Percentiles rank a stretch among this genome's conserved stretches.
Evolutionary conservation across 2,797 vertebrate species (phyloP).

Genomic region (Chiroxiphia lanceolata): DNA sequence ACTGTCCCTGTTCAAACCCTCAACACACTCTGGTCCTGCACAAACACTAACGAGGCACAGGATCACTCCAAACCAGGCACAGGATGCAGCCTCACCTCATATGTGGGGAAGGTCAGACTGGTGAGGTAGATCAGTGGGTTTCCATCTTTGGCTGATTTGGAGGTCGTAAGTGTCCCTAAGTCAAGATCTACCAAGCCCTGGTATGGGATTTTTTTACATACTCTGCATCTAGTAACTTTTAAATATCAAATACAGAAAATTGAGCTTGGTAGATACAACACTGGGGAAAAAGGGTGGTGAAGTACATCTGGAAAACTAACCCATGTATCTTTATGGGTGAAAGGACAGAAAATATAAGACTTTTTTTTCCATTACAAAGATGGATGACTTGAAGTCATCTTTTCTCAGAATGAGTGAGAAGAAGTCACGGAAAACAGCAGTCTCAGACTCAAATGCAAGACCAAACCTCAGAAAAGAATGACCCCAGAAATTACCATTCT

Average conservation of each 20-base stretch:
- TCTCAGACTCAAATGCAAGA: neutral
- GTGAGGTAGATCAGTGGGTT: neutral
- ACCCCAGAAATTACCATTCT: neutral
- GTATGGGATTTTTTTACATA: neutral
- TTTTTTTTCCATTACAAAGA: neutral
- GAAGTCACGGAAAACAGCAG: neutral
- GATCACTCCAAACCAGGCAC: neutral
- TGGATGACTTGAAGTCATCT: neutral
- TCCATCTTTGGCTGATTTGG: neutral
- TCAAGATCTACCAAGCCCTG: neutral
- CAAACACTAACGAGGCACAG: neutral
- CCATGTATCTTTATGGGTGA: neutral
- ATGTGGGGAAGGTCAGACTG: neutral
- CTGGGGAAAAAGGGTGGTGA: neutral
- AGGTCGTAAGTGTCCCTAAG: neutral
- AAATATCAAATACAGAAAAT: neutral
- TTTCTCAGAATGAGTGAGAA: neutral
- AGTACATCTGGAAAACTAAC: neutral
- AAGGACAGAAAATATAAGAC: neutral
- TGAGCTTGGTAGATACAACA: neutral
- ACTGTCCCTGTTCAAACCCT: neutral
- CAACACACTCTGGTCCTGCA: neutral
- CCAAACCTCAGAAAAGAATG: neutral
- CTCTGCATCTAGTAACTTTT: neutral
- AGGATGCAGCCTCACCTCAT: neutral